Conservation (phyloP, 2,797 vertebrate species). For the Glossophaga mutica region DNA sequence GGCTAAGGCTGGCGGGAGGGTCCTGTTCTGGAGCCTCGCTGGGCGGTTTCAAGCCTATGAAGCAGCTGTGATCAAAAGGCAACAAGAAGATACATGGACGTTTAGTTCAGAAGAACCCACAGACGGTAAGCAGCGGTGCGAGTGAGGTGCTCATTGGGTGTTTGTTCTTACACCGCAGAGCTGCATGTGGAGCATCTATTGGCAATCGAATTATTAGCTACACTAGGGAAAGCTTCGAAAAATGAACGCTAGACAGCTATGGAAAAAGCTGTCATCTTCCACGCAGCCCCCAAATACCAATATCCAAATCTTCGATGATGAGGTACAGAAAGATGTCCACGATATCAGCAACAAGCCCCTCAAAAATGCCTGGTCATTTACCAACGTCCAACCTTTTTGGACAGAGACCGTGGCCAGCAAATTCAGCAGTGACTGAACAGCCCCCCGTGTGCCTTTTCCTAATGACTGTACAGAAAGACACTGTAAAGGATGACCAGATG, state of each 20-base stretch:
- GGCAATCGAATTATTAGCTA: background rate
- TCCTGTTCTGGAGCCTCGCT: background rate
- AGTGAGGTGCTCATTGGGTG: background rate
- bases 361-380: background rate
- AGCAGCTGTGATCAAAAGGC: background rate
- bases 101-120: background rate
- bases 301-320: background rate
- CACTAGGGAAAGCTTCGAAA: background rate
- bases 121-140: background rate
- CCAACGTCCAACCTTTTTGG: background rate
- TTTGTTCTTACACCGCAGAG: background rate
- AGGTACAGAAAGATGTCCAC: background rate
- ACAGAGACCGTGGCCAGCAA: background rate
- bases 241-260: background rate
- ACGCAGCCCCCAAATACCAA: background rate
- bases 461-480: background rate
- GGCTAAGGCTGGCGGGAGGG: background rate
- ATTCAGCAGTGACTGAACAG: background rate
- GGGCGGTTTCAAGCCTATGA: background rate
- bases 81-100: background rate
- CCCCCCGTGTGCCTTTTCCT: background rate
- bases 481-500: slow-evolving; percentile 7
- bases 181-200: background rate
- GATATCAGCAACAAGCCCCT: background rate
- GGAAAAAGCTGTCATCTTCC: background rate